Conservation (phyloP, 2,888 invertebrate genomes). For the Phrixothrix hirtus region DNA sequence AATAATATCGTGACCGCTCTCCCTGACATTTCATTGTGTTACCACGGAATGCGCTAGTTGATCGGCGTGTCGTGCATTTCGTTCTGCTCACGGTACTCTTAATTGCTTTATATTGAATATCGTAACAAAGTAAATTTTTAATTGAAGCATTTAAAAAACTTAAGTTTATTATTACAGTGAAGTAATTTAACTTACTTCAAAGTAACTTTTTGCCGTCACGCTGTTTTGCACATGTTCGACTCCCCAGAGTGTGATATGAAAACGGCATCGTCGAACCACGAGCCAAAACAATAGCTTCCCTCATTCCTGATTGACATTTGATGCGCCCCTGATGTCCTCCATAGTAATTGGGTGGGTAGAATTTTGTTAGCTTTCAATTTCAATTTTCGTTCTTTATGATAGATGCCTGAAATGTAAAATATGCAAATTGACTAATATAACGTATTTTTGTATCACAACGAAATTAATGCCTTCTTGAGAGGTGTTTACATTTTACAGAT, state of each 20-base stretch:
- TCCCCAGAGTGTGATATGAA: conserved; percentile 32
- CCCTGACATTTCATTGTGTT: conserved; percentile 30
- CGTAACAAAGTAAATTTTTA: background rate
- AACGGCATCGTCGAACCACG: conserved; percentile 30
- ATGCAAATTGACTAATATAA: background rate
- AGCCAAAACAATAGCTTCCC: conserved; percentile 33
- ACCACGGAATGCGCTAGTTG: conserved; percentile 24
- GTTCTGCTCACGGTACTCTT: conserved; percentile 18
- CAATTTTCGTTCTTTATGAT: conserved; percentile 8
- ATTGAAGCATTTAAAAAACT: no score
- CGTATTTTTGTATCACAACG: no score
- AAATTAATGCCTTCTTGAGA: no score
- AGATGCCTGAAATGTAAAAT: conserved; percentile 7
- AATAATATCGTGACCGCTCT: conserved; percentile 23
- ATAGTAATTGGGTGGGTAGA: conserved; percentile 27
- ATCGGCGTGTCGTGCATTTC: conserved; percentile 27
- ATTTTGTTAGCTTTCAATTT: conserved; percentile 20
- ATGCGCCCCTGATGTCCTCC: conserved; percentile 25
- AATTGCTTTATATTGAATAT: conserved; percentile 16
- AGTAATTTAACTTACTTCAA: conserved; percentile 9
- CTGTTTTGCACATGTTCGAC: conserved; percentile 19
- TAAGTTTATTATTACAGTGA: no score
- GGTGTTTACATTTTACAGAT: no score
- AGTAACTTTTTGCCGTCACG: conserved; percentile 19
- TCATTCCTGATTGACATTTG: conserved; percentile 34